Evolutionary conservation across 2,113 vertebrate genomes (phyloP).

Genomic region (Condylura cristata): DNA sequence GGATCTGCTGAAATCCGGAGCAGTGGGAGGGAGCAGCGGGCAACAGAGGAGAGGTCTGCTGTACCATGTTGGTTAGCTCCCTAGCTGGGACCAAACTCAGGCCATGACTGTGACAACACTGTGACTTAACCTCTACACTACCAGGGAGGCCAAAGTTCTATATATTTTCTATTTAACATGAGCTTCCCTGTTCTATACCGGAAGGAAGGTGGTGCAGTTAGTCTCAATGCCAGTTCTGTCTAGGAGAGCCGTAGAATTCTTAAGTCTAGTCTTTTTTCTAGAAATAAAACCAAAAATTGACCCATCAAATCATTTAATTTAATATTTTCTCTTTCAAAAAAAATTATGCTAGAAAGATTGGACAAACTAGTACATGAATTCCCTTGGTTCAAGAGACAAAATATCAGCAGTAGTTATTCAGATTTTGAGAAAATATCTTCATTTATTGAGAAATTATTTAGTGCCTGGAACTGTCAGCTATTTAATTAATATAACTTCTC

Average conservation of each 20-base stretch:
- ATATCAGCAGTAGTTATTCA: slow-evolving; percentile 34
- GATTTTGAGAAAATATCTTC: neutral
- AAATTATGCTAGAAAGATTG: neutral
- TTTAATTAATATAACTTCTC: neutral
- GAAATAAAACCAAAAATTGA: slow-evolving; percentile 6
- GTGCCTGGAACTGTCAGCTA: neutral
- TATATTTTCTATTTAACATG: neutral
- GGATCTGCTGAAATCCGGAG: too few species aligned
- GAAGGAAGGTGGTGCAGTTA: neutral
- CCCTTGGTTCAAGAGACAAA: slow-evolving; percentile 26
- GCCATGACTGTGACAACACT: too few species aligned
- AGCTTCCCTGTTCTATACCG: neutral
- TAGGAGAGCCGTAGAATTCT: neutral
- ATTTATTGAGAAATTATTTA: slow-evolving; percentile 17
- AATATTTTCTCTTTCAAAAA: neutral
- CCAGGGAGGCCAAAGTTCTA: neutral
- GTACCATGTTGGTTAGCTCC: too few species aligned
- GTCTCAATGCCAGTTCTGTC: neutral
- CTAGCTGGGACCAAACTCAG: too few species aligned
- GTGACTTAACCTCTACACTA: too few species aligned
- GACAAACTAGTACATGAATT: neutral
- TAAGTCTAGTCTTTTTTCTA: slow-evolving; percentile 2
- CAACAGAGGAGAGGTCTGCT: too few species aligned
- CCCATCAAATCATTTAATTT: neutral
- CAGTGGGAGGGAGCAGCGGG: neutral